Conservation (phyloP, 2,113 vertebrate species). For the Tyrannus savana region DNA sequence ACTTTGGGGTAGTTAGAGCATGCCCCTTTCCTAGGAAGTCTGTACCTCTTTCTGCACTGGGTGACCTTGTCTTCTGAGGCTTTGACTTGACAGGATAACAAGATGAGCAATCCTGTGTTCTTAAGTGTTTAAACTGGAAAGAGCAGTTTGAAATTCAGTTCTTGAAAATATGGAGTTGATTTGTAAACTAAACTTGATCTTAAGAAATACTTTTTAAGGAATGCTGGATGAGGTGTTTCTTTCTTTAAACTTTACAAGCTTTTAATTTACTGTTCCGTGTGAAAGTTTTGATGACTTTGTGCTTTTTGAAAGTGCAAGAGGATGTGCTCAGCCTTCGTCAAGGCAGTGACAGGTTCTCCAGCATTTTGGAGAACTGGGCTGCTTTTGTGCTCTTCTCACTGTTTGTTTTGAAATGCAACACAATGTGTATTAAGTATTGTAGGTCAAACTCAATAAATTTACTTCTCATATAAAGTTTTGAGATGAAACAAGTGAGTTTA, state of each 20-base stretch:
- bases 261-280: not conserved
- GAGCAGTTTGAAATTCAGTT: not conserved
- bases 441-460: not conserved
- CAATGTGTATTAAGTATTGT: not conserved
- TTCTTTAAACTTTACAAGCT: not conserved
- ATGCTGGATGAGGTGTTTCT: not conserved
- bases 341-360: slow-evolving; percentile 1
- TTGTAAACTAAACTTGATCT: not conserved
- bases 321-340: not conserved
- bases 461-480: not conserved
- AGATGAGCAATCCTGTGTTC: not conserved
- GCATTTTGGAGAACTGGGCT: not conserved
- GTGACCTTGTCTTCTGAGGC: not conserved
- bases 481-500: not conserved
- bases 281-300: not conserved
- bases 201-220: not conserved
- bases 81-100: not conserved
- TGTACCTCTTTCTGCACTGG: not conserved
- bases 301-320: slow-evolving; percentile 24
- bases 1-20: not conserved
- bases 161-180: not conserved
- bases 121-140: not conserved
- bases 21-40: not conserved
- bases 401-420: not conserved
- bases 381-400: not conserved